Evolutionary conservation across 2,888 invertebrate genomes (phyloP), one percentile per base, ranked within the genome.

Genomic region (Sphinx pinastri): DNA sequence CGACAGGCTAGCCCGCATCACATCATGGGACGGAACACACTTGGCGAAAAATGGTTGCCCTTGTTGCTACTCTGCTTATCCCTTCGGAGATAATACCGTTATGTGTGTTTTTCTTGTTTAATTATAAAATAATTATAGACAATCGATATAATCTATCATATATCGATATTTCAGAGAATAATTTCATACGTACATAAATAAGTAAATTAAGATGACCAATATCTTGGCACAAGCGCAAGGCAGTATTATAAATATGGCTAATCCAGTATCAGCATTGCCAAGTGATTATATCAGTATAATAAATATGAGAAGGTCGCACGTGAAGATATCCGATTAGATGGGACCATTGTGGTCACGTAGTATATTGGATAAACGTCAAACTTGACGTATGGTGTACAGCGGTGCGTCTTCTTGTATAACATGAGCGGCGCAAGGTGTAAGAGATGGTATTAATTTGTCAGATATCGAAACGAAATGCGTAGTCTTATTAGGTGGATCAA

Each of bases 301-400:
- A 63, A 63, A 69, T 54, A 69, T 54, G 60, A 54, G 49, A 71
- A 47, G 58, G 52, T 54, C 52, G 19, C 54, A 69, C n/a, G 55
- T 8, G 67, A 68, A 55, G 60, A 58, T 70, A 67, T 31, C 63
- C 69, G 70, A 70, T 92, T 88, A 88, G 87, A 90, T 88, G 85
- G 80, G 79, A 81, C 82, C 77, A 79, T 79, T 75, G 77, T 78
- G 82, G 77, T 88, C 91, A 91, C 91, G 92, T 92, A 89, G 80
- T 89, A 85, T 91, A 92, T 91, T 92, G 92, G 91, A 90, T 92
- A 88, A 88, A 87, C 86, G 92, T 92, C 91, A 91, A 88, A 88
- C 78, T 84, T 92, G 92, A 92, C 91, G 82, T 88, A 91, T 89
- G 81, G 83, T 84, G 83, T 84, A 82, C 78, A 78, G 75, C 75